These are phyloP conservation scores for Rhagoletis zephyria DNA, from an alignment of 1,140 invertebrate genomes.

Conservation along the genomic window DNA sequence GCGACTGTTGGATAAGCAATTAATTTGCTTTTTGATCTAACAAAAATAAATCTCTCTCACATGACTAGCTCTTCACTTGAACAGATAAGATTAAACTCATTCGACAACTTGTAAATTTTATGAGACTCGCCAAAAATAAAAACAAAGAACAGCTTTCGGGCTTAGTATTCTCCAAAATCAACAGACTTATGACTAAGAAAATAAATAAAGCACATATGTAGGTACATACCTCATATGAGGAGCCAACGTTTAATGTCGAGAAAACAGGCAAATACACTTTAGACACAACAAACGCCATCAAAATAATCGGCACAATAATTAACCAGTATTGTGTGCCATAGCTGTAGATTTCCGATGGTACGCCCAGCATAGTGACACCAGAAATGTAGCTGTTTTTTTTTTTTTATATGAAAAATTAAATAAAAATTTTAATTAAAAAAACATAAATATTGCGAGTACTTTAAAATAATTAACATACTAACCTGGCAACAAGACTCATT, in stretches of 20 bases:
- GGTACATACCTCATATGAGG: conserved; percentile 84
- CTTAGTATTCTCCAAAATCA: no score
- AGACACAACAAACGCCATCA: conserved; percentile 80
- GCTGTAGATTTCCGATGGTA: conserved; percentile 89
- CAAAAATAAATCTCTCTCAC: no score
- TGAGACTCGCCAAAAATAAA: no score
- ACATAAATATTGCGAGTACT: no score
- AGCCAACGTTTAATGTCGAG: conserved; percentile 83
- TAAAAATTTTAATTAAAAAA: conserved; percentile 41
- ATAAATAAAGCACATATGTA: not conserved
- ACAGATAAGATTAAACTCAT: no score
- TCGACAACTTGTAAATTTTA: no score
- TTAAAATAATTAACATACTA: conserved; percentile 57
- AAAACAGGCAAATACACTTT: conserved; percentile 89
- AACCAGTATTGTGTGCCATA: conserved; percentile 88
- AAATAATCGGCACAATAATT: conserved; percentile 79
- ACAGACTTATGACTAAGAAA: not conserved
- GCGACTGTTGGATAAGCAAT: no score
- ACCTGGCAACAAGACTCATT: conserved; percentile 88
- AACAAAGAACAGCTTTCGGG: no score
- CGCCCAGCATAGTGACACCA: conserved; percentile 89
- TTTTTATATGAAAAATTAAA: conserved; percentile 55
- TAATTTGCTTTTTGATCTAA: no score
- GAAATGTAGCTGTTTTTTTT: conserved; percentile 83
- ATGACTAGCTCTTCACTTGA: no score